Conservation (phyloP, 2,888 invertebrate genomes). For the Drosophila suboccidentalis region DNA sequence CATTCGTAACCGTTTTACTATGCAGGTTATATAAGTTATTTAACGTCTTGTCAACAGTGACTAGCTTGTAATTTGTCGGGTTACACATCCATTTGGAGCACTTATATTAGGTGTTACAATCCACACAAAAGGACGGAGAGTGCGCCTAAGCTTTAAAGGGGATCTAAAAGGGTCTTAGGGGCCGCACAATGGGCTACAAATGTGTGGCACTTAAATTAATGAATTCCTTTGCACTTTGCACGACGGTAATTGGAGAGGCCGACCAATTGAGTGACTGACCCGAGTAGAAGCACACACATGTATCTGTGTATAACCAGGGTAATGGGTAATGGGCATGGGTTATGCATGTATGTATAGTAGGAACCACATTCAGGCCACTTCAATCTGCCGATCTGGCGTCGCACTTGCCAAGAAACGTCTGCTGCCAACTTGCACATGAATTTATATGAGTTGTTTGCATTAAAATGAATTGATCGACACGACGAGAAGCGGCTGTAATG, state of each 20-base stretch:
- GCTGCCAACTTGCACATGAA: constrained; percentile 73
- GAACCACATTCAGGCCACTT: constrained; percentile 35
- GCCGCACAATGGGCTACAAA: constrained; percentile 77
- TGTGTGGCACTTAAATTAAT: constrained; percentile 81
- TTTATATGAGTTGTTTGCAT: constrained; percentile 80
- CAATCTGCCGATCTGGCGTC: constrained; percentile 54
- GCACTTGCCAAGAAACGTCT: constrained; percentile 18
- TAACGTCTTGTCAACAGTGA: constrained; percentile 30
- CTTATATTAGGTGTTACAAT: constrained; percentile 5
- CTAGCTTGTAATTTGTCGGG: constrained; percentile 43
- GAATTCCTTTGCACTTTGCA: constrained; percentile 80
- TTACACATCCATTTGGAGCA: constrained; percentile 23
- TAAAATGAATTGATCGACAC: constrained; percentile 80
- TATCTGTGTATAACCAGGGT: constrained; percentile 4
- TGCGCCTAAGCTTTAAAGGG: not conserved
- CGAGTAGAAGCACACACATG: constrained; percentile 9
- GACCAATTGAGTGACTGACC: constrained; percentile 56
- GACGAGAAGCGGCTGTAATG: constrained; percentile 43
- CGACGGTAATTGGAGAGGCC: constrained; percentile 58
- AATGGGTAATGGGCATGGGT: not conserved
- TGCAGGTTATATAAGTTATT: constrained; percentile 9
- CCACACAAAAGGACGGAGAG: not conserved
- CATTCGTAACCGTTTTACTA: not conserved
- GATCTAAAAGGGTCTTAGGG: constrained; percentile 17
- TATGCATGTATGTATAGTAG: not conserved